Base-by-base conservation (phyloP, 2,113 vertebrate genomes). In the Siniperca chuatsi region DNA sequence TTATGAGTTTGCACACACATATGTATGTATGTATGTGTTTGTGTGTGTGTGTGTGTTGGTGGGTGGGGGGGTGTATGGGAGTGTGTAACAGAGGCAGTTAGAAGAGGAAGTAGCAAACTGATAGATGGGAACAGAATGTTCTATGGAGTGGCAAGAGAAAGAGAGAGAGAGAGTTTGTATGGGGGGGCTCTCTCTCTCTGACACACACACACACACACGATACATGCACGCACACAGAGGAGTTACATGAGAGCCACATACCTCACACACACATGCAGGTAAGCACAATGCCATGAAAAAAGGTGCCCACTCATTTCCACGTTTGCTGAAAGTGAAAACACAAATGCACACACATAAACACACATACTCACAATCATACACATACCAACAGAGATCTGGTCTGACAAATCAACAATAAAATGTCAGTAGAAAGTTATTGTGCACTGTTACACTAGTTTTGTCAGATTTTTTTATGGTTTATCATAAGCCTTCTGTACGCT, bases 111-210 rank as follows among this genome's bases (percentile, higher is more conserved):
- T 90, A 66, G 65, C 60, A 82, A 91, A 91, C 76, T 86, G 89
- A 91, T 86, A 86, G 64, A 87, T 84, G 83, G 78, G 93, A 92
- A 93, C 89, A 93, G 40, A 92, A 90, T 93, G 91, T 94, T 91
- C 91, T 77, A 52, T 72, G 1, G 78, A 82, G 50, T 37, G 62
- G 50, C 64, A 69, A 50, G 50, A 77, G 40, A 86, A 35, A 81
- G 75, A 74, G 29, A 29, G 48, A 61, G 68, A 64, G 37, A 42
- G 15, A 58, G 52, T 64, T 79, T 61, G 58, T 35, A 71, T 71
- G 68, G 64, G 25, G 68, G 55, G 25, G 25, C 20, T 57, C 37
- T 70, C 50, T 29, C 25, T 54, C 12, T 2, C 6, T 54, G 4
- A 69, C 66, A 55, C 40, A 67, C 52, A 71, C 0, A 29, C 33